Conservation (phyloP, 2,113 vertebrate species). For the Heteronetta atricapilla region DNA sequence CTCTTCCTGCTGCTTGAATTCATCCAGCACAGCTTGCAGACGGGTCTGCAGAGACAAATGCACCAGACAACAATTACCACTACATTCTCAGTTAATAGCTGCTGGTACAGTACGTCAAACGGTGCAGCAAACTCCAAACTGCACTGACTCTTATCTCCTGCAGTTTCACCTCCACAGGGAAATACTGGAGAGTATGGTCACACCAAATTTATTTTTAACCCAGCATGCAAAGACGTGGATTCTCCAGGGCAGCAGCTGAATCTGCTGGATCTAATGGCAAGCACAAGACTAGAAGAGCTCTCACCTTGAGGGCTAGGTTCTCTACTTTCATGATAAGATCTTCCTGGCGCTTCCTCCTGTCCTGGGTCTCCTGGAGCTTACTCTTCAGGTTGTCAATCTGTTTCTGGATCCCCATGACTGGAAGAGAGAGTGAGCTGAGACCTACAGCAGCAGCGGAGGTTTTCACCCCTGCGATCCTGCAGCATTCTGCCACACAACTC, state of each 20-base stretch:
- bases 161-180: background rate
- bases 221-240: background rate
- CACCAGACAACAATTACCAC: background rate
- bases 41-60: constrained; percentile 81
- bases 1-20: constrained; percentile 95
- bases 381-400: constrained; percentile 92
- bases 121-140: background rate
- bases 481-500: constrained; percentile 2
- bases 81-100: fast-evolving
- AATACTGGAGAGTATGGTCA: background rate
- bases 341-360: constrained; percentile 93
- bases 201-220: background rate
- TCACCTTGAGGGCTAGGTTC: constrained; percentile 95
- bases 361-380: constrained; percentile 94
- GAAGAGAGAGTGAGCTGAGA: background rate
- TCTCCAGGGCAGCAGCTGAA: background rate
- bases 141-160: background rate
- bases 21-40: constrained; percentile 92
- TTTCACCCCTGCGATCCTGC: background rate
- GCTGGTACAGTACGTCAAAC: background rate
- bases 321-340: constrained; percentile 99
- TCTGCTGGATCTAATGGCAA: background rate
- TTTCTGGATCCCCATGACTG: constrained; percentile 92
- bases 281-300: background rate
- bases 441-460: background rate